A percentile compares a stretch with the other conserved stretches of the same genome.
Evolutionary conservation across 2,888 invertebrate species (phyloP).

Genomic region (Tiphia femorata): DNA sequence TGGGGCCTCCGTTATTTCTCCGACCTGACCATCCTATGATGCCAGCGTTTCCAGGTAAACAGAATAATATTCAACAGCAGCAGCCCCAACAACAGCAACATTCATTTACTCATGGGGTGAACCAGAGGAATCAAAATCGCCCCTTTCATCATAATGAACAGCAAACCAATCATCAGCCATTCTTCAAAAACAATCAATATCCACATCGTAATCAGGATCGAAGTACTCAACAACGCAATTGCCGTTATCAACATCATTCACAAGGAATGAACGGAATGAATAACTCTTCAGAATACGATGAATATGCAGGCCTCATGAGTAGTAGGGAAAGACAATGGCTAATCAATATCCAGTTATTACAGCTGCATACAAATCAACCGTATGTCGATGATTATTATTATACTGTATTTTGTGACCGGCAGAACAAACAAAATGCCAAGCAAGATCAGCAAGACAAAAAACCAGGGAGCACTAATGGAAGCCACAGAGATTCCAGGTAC

Average conservation of each 20-base stretch:
- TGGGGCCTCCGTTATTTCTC: constrained; percentile 65
- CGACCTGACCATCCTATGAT: constrained; percentile 63
- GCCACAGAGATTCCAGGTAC: constrained; percentile 62
- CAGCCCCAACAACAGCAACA: constrained; percentile 54
- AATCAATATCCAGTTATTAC: constrained; percentile 93
- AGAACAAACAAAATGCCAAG: constrained; percentile 56
- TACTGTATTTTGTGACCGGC: constrained; percentile 73
- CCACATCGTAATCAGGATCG: constrained; percentile 54
- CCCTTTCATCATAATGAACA: constrained; percentile 58
- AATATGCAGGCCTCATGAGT: constrained; percentile 94
- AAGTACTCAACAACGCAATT: constrained; percentile 58
- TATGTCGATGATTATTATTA: constrained; percentile 98
- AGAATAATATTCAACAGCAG: constrained; percentile 51
- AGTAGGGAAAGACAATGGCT: constrained; percentile 96
- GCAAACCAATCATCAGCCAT: constrained; percentile 58
- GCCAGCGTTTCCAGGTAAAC: constrained; percentile 52
- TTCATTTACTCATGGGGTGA: constrained; percentile 46
- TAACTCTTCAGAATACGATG: constrained; percentile 74
- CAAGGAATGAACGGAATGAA: constrained; percentile 52
- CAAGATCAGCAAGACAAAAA: constrained; percentile 55
- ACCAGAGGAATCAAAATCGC: constrained; percentile 60
- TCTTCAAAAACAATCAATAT: constrained; percentile 64
- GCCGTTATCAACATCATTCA: constrained; percentile 50
- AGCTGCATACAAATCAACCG: constrained; percentile 94
- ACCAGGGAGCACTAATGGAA: constrained; percentile 62